Evolutionary conservation across 2,113 vertebrate genomes (phyloP), one percentile per base, ranked within the genome.

Genomic region (Mola mola): DNA sequence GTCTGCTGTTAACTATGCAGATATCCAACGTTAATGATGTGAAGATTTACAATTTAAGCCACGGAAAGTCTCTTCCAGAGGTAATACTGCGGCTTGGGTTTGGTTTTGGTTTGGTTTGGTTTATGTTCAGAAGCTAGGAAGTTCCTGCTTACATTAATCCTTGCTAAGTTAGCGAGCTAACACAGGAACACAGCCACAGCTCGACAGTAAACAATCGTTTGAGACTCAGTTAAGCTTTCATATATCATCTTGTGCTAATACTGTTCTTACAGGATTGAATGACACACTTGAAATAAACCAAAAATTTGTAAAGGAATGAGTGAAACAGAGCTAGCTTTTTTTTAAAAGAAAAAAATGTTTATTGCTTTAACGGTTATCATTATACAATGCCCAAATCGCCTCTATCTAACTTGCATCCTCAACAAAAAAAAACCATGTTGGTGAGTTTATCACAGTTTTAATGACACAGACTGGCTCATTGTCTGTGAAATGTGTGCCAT

Each of bases 41-140:
- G 72, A 99, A 99, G 89, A 94, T 99, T 68, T 99, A 99, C 76
- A 98, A 96, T 52, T 88, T 99, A n/a, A 99, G 96, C 62, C 93
- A 94, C 13, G 96, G 96, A 33, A 96, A 96, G 85, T 98, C 95
- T 60, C 93, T 99, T 4, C 97, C 97, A 0, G 96, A 99, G 95
- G 97, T 99, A 86, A 94, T 92, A 57, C 4, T n/a, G n/a, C n/a
- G n/a, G n/a, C n/a, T n/a, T n/a, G n/a, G n/a, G n/a, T n/a, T n/a
- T n/a, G n/a, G 2, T 1, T 0, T 2, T 41, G 2, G 5, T 15
- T 8, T 17, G 1, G 10, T 4, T 1, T 0, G 9, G 2, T 13
- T 15, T 16, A 5, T 16, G 7, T 4, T 4, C 3, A 12, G 7
- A 1, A 42, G 2, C 10, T 15, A 20, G 12, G 8, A 33, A 33